Evolutionary conservation across 1,140 invertebrate genomes (phyloP), one percentile per base, ranked within the genome.

Genomic region (Eueides isabella): DNA sequence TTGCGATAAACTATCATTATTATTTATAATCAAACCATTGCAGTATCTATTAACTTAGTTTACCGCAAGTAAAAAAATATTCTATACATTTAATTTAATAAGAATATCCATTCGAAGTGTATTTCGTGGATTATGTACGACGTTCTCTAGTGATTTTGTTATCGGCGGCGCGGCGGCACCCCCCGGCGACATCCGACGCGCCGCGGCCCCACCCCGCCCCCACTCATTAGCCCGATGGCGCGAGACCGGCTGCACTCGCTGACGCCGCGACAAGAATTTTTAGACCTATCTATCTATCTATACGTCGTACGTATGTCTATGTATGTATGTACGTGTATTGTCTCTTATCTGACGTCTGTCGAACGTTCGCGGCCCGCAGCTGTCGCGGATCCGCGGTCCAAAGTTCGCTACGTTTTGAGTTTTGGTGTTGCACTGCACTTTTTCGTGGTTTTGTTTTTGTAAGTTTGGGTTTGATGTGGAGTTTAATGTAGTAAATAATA

Each of bases 141-240:
- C 84, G 81, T 87, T 88, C 84, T 91, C 87, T 87, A 90, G 89
- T 88, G 90, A 92, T 92, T 91, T 91, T 90, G 91, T 92, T 92
- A 92, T 92, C 88, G 88, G 87, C 88, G 85, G 81, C 87, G 85
- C 80, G 83, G 83, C 84, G 87, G 88, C 88, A 86, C 88, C 90
- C 90, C 85, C 89, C 88, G 85, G 88, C 90, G 89, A 91, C 89
- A 91, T 92, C 90, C 90, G 89, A 90, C 89, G 88, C 90, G 90
- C 90, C 86, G 79, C 80, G 67, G 81, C 77, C 85, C 82, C 44
- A 44, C 70, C 33, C 76, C 79, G 80, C 80, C 79, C 68, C 74
- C 83, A 84, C 89, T 91, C 88, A 91, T 89, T 91, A 90, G 88
- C 85, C 80, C 85, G 84, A 86, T 89, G 86, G 85, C 82, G 84